phyloP scores from a whole-genome alignment of 2,113 vertebrate species.

The Dendropsophus ebraccatus region DNA sequence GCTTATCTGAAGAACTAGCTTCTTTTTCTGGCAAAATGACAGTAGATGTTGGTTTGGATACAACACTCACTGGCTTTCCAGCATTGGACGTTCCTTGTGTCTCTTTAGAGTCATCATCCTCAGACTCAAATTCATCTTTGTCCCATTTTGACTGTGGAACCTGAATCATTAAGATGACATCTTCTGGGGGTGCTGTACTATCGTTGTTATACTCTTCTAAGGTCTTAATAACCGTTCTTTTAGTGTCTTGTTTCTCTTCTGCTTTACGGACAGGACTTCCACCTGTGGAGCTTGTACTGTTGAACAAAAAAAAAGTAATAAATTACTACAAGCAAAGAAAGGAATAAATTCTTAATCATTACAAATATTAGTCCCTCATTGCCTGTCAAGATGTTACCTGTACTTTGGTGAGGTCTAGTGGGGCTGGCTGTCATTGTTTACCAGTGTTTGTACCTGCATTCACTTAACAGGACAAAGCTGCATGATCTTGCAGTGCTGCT shows the following conservation, averaged over 20 bases:
- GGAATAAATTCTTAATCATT: too few relatives aligned
- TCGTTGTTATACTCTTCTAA: constrained; percentile 85
- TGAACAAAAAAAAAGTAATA: neutral
- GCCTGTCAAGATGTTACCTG: too few relatives aligned
- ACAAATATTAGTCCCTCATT: too few relatives aligned
- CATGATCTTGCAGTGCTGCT: too few relatives aligned
- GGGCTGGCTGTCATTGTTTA: too few relatives aligned
- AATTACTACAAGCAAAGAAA: neutral
- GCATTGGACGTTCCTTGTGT: constrained; percentile 63
- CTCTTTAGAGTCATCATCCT: constrained; percentile 81
- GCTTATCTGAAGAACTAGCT: constrained; percentile 71
- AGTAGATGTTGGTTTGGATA: constrained; percentile 71
- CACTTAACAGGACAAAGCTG: too few relatives aligned
- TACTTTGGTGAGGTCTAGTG: too few relatives aligned
- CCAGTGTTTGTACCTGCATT: too few relatives aligned
- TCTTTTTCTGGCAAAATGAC: constrained; percentile 73
- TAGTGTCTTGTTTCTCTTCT: constrained; percentile 80
- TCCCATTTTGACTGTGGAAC: constrained; percentile 87
- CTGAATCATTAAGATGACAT: constrained; percentile 87
- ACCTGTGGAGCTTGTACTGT: constrained; percentile 83
- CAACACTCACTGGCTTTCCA: constrained; percentile 70
- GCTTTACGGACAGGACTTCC: constrained; percentile 81
- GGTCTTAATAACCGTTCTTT: constrained; percentile 79
- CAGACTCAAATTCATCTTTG: constrained; percentile 85
- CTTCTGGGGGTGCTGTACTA: constrained; percentile 78